Conservation (phyloP, 2,888 invertebrate genomes). For the Schizaphis graminum region DNA sequence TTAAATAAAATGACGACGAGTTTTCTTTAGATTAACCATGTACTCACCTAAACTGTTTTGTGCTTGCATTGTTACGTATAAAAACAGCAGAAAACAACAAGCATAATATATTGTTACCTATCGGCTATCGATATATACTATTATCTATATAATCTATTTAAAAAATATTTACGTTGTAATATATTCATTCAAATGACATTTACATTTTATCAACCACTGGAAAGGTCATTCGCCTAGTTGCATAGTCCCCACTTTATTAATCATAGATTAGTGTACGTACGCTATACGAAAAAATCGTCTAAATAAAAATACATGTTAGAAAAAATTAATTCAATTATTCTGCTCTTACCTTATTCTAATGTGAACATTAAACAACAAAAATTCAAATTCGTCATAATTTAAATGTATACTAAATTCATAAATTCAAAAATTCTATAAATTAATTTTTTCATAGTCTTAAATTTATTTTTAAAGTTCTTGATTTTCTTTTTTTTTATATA, state of each 20-base stretch:
- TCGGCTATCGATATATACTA: background rate
- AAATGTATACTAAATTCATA: background rate
- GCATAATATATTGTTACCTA: background rate
- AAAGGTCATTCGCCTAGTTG: slow-evolving; percentile 52
- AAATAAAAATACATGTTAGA: background rate
- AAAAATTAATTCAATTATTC: background rate
- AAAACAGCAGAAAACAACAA: background rate
- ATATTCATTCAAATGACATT: slow-evolving; percentile 2
- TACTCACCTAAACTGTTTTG: background rate
- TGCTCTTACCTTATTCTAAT: background rate
- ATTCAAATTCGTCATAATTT: background rate
- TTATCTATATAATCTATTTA: background rate
- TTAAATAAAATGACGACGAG: background rate
- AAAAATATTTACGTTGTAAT: background rate
- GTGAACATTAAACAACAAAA: background rate
- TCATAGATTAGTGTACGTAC: background rate
- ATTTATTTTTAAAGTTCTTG: background rate
- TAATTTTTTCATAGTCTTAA: background rate
- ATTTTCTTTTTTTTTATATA: background rate
- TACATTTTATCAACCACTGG: slow-evolving; percentile 20
- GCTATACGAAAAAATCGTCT: background rate
- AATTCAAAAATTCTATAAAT: background rate
- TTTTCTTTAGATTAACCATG: background rate
- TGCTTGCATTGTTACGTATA: background rate
- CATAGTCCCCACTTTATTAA: background rate